Conservation (phyloP, 2,797 vertebrate species). For the Poeciliopsis gracilis region DNA sequence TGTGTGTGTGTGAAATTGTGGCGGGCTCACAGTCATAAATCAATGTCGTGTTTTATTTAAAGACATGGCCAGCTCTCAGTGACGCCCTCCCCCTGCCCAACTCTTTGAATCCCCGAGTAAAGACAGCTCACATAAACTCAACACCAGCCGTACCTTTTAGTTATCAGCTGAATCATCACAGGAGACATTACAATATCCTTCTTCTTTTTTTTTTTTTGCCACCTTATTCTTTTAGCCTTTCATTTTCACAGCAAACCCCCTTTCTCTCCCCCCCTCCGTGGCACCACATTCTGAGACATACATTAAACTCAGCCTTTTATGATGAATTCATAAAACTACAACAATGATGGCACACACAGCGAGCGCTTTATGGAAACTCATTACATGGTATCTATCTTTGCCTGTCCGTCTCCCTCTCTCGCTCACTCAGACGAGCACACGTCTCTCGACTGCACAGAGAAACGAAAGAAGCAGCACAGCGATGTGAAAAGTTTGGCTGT, state of each 20-base stretch:
- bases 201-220: neutral
- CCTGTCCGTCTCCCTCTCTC: constrained; percentile 44
- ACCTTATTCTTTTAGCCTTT: constrained; percentile 50
- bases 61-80: constrained; percentile 57
- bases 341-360: constrained; percentile 62
- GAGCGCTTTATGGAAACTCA: constrained; percentile 72
- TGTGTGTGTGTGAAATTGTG: constrained; percentile 29
- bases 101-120: constrained; percentile 38
- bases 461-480: constrained; percentile 67
- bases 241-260: constrained; percentile 53
- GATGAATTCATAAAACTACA: constrained; percentile 77
- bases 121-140: constrained; percentile 55
- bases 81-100: constrained; percentile 16
- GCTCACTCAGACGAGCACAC: constrained; percentile 25
- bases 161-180: constrained; percentile 67
- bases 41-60: constrained; percentile 77
- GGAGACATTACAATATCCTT: constrained; percentile 65
- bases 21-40: constrained; percentile 69
- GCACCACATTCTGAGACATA: constrained; percentile 68
- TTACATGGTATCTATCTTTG: constrained; percentile 69
- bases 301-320: constrained; percentile 75
- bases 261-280: constrained; percentile 32
- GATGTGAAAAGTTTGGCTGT: constrained; percentile 74
- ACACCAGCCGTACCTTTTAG: constrained; percentile 48
- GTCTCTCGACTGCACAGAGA: constrained; percentile 55